Evolutionary conservation across 2,797 vertebrate genomes (phyloP).

Genomic region (Anableps anableps): DNA sequence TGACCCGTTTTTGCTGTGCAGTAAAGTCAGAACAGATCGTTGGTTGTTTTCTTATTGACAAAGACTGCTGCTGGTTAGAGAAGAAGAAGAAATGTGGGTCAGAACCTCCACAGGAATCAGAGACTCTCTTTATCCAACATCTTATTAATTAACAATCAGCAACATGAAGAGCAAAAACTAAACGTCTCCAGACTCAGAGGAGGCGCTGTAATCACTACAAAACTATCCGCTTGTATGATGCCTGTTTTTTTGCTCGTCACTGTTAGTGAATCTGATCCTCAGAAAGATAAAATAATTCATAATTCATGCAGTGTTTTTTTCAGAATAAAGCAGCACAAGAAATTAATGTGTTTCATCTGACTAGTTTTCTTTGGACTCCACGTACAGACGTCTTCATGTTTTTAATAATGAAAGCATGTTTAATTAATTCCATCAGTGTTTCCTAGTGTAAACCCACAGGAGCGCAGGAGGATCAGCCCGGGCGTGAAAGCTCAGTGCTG

Average conservation of each 20-base stretch:
- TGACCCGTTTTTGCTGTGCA: too few relatives aligned
- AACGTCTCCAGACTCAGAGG: constrained; percentile 40
- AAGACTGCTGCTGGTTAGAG: constrained; percentile 4
- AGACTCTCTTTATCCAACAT: constrained; percentile 69
- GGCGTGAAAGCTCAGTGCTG: neutral
- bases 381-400: neutral
- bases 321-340: constrained; percentile 35
- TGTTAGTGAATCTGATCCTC: constrained; percentile 25
- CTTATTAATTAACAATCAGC: constrained; percentile 78
- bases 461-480: constrained; percentile 1
- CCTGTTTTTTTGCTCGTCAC: constrained; percentile 37
- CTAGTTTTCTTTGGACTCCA: neutral
- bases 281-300: constrained; percentile 43
- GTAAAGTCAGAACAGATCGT: constrained; percentile 1
- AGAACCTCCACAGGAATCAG: constrained; percentile 58
- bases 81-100: constrained; percentile 68
- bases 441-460: constrained; percentile 8
- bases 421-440: neutral
- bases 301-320: constrained; percentile 42
- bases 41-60: constrained; percentile 22
- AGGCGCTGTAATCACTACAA: constrained; percentile 24
- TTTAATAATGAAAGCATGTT: constrained; percentile 5
- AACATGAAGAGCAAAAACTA: constrained; percentile 75
- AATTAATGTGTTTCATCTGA: neutral
- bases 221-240: constrained; percentile 25